Base-by-base conservation (phyloP, 2,888 invertebrate species). In the Clanis bilineata region DNA sequence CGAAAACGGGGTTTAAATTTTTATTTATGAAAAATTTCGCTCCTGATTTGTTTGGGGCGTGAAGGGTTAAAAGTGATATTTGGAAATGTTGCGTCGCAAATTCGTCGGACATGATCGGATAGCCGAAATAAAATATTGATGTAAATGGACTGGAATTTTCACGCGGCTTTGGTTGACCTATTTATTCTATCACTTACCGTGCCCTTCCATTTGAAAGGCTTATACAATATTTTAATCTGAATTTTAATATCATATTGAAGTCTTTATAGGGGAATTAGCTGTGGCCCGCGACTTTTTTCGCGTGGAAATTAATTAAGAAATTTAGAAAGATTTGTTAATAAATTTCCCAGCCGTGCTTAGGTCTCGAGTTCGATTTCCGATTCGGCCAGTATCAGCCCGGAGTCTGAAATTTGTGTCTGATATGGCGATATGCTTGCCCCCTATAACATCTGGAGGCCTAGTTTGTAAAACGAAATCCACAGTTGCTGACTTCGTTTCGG, bases 21-120 rank as follows among this genome's bases (percentile, higher is more conserved):
- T 69, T 72, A 74, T 77, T 79, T 74, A 73, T 71, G 66, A 64
- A 72, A 68, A 63, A 61, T 58, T 21, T 62, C 58, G 56, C n/a
- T 47, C 59, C 62, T 58, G 61, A 61, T 51, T 51, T 51, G 32
- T 45, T 45, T 44, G 18, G 25, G 28, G 51, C 51, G 32, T 51
- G 51, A 51, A 51, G 51, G 51, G 51, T 51, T 28, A 18, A 3
- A 28, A 25, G 23, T 28, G 15, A 15, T 51, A n/a, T 51, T 32
- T 25, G 43, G 43, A 15, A 21, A 3, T 18, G 18, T 32, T 28
- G 28, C 18, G 51, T 51, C 32, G 12, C 10, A 4, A 23, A 12
- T 45, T 23, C 23, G 25, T 45, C 45, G 28, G 18, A 28, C 32
- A 25, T 44, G 43, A 44, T 45, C 44, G 32, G 32, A 57, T n/a